Evolutionary conservation across 1,140 invertebrate genomes (phyloP).

Genomic region (Atta texana): DNA sequence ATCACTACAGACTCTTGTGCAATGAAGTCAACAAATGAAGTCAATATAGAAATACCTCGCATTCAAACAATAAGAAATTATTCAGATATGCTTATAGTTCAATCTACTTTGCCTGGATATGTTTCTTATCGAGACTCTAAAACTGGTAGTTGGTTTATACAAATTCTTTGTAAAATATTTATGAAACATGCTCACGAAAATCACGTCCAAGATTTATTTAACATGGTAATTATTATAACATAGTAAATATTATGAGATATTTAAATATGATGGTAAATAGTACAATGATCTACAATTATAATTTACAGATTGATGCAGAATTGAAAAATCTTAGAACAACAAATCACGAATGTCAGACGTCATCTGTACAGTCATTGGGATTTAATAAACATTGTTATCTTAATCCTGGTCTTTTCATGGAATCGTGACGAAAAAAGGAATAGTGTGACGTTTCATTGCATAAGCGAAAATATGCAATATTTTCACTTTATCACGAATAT

Average conservation of each 20-base stretch:
- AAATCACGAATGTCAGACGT: conserved; percentile 86
- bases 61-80: conserved; percentile 79
- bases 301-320: conserved; percentile 81
- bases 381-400: conserved; percentile 89
- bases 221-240: conserved; percentile 86
- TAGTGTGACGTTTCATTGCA: neutral
- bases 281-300: conserved; percentile 8
- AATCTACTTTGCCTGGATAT: conserved; percentile 89
- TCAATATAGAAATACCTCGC: neutral
- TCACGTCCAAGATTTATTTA: conserved; percentile 89
- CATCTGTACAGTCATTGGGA: conserved; percentile 86
- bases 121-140: conserved; percentile 89
- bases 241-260: conserved; percentile 82
- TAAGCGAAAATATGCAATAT: conserved; percentile 2
- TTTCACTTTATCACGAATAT: neutral
- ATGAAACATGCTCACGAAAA: conserved; percentile 89
- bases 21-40: neutral
- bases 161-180: conserved; percentile 91
- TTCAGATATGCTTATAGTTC: conserved; percentile 89
- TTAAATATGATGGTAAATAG: conserved; percentile 2
- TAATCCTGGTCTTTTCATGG: conserved; percentile 86
- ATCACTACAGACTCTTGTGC: conserved; percentile 56
- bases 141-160: conserved; percentile 92
- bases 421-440: neutral
- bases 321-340: conserved; percentile 80